Conservation (phyloP, 2,113 vertebrate species). For the Colossoma macropomum region DNA sequence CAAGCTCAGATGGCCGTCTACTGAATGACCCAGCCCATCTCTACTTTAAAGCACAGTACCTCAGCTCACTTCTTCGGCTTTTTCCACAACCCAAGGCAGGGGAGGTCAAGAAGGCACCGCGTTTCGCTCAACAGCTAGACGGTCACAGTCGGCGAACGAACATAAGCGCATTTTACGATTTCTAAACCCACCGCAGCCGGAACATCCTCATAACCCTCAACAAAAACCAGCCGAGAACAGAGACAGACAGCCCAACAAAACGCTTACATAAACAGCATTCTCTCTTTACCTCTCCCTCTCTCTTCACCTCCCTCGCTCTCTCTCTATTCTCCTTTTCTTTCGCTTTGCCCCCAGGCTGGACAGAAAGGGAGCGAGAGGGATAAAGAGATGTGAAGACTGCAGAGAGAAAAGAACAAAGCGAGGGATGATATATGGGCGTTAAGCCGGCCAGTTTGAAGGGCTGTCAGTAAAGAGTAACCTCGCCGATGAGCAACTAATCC, state of each 20-base stretch:
- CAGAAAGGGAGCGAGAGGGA: background rate
- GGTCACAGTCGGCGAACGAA: too few relatives aligned
- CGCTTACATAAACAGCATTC: constrained; percentile 48
- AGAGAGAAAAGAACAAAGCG: constrained; percentile 30
- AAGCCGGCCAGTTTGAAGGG: constrained; percentile 13
- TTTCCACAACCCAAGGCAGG: too few relatives aligned
- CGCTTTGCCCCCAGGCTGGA: constrained; percentile 31
- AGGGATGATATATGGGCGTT: background rate
- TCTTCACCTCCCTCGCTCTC: too few relatives aligned
- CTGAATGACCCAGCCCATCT: too few relatives aligned
- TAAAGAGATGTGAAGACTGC: constrained; percentile 13
- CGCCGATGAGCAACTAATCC: background rate
- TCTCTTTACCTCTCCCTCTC: background rate
- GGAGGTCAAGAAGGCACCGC: too few relatives aligned
- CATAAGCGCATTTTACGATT: background rate
- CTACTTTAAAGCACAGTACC: background rate
- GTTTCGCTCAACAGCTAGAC: too few relatives aligned
- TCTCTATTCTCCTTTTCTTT: background rate
- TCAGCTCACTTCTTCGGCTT: too few relatives aligned
- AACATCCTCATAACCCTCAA: background rate
- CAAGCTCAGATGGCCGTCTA: too few relatives aligned
- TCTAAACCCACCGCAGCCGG: background rate
- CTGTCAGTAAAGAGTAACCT: background rate
- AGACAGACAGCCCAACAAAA: constrained; percentile 35
- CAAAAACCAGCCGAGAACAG: constrained; percentile 12